Base-by-base conservation (phyloP, 2,888 invertebrate genomes). In the Torymus aiolomorphi region DNA sequence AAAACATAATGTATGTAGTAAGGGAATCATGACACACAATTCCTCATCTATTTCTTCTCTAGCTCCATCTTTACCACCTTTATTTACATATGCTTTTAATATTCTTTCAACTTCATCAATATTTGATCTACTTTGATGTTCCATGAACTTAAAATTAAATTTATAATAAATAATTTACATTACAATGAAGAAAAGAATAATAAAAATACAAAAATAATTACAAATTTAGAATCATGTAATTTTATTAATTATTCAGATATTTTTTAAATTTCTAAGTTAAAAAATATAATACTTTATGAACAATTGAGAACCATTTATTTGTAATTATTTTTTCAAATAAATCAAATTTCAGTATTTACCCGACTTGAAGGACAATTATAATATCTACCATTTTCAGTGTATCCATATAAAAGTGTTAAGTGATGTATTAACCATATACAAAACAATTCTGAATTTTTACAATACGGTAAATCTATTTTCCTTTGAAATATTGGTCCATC, bases 381-480 rank as follows among this genome's bases (percentile, higher is more conserved):
- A 79, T 89, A 91, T 59, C 82, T 73, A 11, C 92, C 92, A 82
- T 90, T 88, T 0, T 77, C 79, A 78, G 83, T 85, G 78, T 89
- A 90, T 24, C 90, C 91, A 62, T 92, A 89, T 16, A 93, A 83
- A 16, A 91, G 88, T 2, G 90, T 89, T 13, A 92, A 82, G 65
- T 91, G 90, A 20, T 91, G 89, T 56, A 92, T 86, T 20, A 93
- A 83, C 92, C 92, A 93, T 49, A 92, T 88, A 13, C 89, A 85
- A 83, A 91, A 91, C 66, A 90, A 83, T 84, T 90, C 88, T 10
- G 87, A 84, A 84, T 89, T 88, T 77, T 89, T 87, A 51, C 85
- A 87, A 66, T 88, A 82, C 1, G 84, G 78, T 62, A 84, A 75
- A 80, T 83, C 13, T 18, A 77, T 57, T 10, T 67, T 72, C 73